Evolutionary conservation across 2,113 vertebrate species (phyloP), one percentile per base, ranked within the genome.

Genomic region (Cricetomys ansorgei): DNA sequence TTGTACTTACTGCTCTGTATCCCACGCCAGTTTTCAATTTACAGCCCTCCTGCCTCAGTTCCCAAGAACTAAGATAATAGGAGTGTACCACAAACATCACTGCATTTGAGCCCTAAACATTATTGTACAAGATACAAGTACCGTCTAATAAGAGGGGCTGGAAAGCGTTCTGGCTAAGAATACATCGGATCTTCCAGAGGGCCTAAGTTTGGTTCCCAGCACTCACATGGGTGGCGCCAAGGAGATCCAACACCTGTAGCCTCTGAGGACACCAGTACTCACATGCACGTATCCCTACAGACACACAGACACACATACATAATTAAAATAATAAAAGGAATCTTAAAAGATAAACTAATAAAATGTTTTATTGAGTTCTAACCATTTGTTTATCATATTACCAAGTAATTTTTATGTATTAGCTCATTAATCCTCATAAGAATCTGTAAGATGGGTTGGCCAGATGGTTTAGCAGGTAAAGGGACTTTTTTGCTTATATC

Each of bases 321-420:
- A 57, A 81, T 62, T 83, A 83, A 83, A 29, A 62, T 50, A 48
- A n/a, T 10, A 65, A 27, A 75, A 72, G 40, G 40, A 72, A 45
- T 37, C 73, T 76, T 31, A 76, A 48, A n/a, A 76, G 31, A 55
- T 27, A 65, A 86, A 45, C 23, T 95, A 40, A 89, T 37, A 90
- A 40, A 72, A 76, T 70, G 57, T 27, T 65, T 94, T 89, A 70
- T 73, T 96, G 84, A 96, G 55, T 93, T 96, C 43, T 93, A 65
- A 83, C 48, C 29, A 83, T 93, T 15, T 91, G 48, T 90, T 92
- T 80, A 84, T 92, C 34, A 86, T 37, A 53, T 96, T 87, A 15
- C 57, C 65, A 91, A 57, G 17, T 89, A 83, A 85, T 72, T 94
- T 96, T 55, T 80, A 25, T 92, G 16, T 94, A 57, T 91, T 94